Evolutionary conservation across 2,888 invertebrate genomes (phyloP), one percentile per base, ranked within the genome.

Genomic region (Drosophila kanekoi): DNA sequence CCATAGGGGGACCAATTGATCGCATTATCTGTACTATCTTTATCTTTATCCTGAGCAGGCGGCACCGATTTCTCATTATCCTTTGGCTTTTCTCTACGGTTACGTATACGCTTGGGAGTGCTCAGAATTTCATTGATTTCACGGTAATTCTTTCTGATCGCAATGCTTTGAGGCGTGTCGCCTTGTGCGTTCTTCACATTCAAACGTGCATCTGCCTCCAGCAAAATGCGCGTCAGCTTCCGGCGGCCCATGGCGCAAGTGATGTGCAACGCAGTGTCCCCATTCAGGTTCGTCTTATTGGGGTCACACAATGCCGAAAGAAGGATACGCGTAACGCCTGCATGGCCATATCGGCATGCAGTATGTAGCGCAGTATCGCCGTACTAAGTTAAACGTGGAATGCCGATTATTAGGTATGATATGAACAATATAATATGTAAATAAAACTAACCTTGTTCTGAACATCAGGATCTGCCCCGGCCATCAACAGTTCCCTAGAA

Each of bases 321-420:
- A 57, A 99, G 94, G 85, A 99, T 98, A 58, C 98, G 94, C 0
- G 98, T 97, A 68, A 98, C 98, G 3, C 98, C 98, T 0, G 98
- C 98, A 93, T 99, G 99, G 0, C 98, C 98, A 92, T 99, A 98
- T 20, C 98, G 94, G 5, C 98, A 97, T 1, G 98, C 97, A 3
- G 98, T 98, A 92, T 99, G 98, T 28, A 99, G 93, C 0, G 98
- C 95, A 0, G 98, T 98, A 91, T 98, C 98, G 5, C 98, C 98
- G 91, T 98, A 98, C 97, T 97, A 93, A 16, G 94, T 91, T 91
- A 56, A 20, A 32, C n/a, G n/a, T 13, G 40, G 0, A 32, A 23
- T 13, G 32, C 1, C 2, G 10, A 14, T 48, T 9, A 20, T 9
- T 23, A 2, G 8, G 33, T 5, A 3, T 23, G n/a, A 37, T 5